These are phyloP conservation scores for Anthophora plumipes DNA, from an alignment of 2,888 invertebrate genomes.

Conservation along the genomic window DNA sequence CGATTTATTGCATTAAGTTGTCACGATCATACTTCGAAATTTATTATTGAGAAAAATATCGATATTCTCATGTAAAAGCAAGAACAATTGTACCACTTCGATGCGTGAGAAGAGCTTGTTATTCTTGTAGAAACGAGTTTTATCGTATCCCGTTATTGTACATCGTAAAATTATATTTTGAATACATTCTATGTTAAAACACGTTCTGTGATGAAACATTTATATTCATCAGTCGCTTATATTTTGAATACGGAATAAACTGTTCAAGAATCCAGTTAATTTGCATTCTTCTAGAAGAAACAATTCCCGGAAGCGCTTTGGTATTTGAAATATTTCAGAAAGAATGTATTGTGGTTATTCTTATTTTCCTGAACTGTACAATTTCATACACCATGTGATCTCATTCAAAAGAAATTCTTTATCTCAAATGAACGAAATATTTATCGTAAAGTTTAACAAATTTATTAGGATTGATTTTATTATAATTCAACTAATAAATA, in stretches of 20 bases:
- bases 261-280: not conserved
- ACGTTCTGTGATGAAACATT: conserved; percentile 15
- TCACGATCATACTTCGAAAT: not conserved
- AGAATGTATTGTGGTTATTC: not conserved
- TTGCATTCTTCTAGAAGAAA: not conserved
- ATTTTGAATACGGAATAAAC: not conserved
- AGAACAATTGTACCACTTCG: not conserved
- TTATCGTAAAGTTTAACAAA: too few relatives aligned
- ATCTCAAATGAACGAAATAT: too few relatives aligned
- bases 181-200: conserved; percentile 19
- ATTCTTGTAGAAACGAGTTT: conserved; percentile 11
- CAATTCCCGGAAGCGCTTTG: not conserved
- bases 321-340: not conserved
- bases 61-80: not conserved
- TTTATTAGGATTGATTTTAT: too few relatives aligned
- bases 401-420: too few relatives aligned
- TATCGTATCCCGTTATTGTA: not conserved
- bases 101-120: not conserved
- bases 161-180: conserved; percentile 13
- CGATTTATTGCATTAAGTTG: not conserved
- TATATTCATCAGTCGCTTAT: conserved; percentile 7
- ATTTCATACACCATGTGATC: too few relatives aligned
- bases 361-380: not conserved
- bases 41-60: not conserved
- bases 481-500: too few relatives aligned